These are phyloP conservation scores for Drosophila pseudoobscura DNA, from an alignment of 1,140 invertebrate genomes.

Conservation along the genomic window DNA sequence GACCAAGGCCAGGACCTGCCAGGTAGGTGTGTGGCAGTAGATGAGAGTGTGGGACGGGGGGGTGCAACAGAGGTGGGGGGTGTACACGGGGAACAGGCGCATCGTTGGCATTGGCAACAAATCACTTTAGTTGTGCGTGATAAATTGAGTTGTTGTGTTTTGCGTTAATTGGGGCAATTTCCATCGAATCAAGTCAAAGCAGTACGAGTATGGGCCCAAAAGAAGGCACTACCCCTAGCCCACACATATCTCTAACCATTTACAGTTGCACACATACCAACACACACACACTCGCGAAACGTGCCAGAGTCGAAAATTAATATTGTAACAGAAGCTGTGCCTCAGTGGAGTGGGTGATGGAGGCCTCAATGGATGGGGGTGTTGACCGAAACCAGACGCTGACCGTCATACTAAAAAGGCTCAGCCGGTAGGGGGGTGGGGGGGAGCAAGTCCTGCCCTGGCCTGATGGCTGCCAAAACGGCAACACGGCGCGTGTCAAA, in stretches of 20 bases:
- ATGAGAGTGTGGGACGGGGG: too few relatives aligned
- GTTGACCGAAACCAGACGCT: conserved; percentile 39
- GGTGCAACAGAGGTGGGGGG: background rate
- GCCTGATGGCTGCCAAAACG: conserved; percentile 7
- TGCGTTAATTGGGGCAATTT: conserved; percentile 81
- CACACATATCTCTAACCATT: background rate
- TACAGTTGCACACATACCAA: background rate
- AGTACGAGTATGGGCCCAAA: conserved; percentile 35
- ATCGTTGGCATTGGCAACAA: conserved; percentile 79
- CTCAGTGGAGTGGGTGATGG: background rate
- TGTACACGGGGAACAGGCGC: background rate
- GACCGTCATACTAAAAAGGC: conserved; percentile 69
- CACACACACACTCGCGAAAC: conserved; percentile 34
- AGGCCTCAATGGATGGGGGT: background rate
- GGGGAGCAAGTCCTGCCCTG: too few relatives aligned
- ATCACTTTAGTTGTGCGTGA: conserved; percentile 82
- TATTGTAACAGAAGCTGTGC: conserved; percentile 61
- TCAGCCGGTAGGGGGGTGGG: background rate
- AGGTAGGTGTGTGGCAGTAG: background rate
- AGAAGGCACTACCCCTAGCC: conserved; percentile 19
- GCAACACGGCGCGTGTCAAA: conserved; percentile 74
- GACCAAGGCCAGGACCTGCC: conserved; percentile 15
- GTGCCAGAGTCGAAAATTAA: conserved; percentile 66
- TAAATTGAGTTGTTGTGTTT: conserved; percentile 80
- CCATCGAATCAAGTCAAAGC: conserved; percentile 51